These are phyloP conservation scores for Bursaphelenchus mucronatus DNA, from an alignment of 1,140 invertebrate genomes.

Conservation along the genomic window DNA sequence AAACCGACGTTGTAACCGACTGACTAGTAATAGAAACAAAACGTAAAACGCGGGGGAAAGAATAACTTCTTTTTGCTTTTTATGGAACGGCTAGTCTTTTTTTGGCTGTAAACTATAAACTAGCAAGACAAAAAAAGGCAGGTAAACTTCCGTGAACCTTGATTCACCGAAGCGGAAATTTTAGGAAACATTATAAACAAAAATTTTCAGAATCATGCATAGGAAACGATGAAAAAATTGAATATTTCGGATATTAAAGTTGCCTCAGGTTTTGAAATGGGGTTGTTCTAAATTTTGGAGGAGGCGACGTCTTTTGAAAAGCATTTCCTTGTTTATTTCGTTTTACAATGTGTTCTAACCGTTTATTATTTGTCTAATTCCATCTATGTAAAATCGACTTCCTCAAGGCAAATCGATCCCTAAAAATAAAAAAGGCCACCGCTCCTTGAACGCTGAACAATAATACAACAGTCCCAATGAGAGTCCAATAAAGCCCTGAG, in stretches of 20 bases:
- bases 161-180: too few relatives aligned
- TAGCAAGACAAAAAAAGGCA: too few relatives aligned
- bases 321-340: not conserved
- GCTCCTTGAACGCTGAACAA: slow-evolving; percentile 33
- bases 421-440: slow-evolving; percentile 29
- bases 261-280: not conserved
- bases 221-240: too few relatives aligned
- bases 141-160: too few relatives aligned
- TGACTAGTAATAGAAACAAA: not conserved
- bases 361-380: not conserved
- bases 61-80: not conserved
- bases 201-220: too few relatives aligned
- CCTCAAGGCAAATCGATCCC: slow-evolving; percentile 33
- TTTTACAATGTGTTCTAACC: not conserved
- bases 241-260: too few relatives aligned
- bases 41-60: not conserved
- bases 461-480: slow-evolving; percentile 31
- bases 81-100: slow-evolving; percentile 1
- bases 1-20: too few relatives aligned
- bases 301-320: not conserved
- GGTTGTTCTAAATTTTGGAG: not conserved
- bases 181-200: too few relatives aligned
- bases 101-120: not conserved
- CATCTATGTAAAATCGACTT: slow-evolving; percentile 4
- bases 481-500: slow-evolving; percentile 30